Evolutionary conservation across 2,797 vertebrate species (phyloP), one percentile per base, ranked within the genome.

Genomic region (Okamejei kenojei): DNA sequence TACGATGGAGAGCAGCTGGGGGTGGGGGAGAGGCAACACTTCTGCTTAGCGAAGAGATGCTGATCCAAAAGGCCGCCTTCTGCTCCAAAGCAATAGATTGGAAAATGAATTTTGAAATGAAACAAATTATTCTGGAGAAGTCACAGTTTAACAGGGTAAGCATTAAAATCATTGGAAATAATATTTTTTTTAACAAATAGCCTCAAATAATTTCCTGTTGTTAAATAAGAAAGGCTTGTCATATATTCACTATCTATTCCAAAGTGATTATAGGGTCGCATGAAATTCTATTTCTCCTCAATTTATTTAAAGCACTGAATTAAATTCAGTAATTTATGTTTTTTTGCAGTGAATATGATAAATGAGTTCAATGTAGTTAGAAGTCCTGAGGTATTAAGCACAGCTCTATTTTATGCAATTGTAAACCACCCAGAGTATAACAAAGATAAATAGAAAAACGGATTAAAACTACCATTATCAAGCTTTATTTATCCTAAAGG

Each of bases 391-490:
- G 84, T 88, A 88, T 88, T 88, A 88, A 88, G 63, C 65, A 19
- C 38, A 88, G 63, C 63, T 88, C 63, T 21, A 35, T 88, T 65
- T 88, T 88, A 88, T 35, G n/a, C 63, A 35, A 88, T 68, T 88
- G 61, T 68, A 68, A 68, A 88, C 84, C 32, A 88, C n/a, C 54
- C 23, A 74, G 19, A 74, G 71, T 74, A 88, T 32, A 68, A 35
- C 17, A 68, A 32, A 68, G 61, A 35, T 88, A 35, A 88, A 68
- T 88, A 32, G 84, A 88, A 88, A 74, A 88, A 65, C 21, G 17
- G 84, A 68, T 88, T 88, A 88, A 88, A 88, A 88, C 81, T 61
- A 84, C 84, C 63, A 88, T 63, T 68, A 88, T 32, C 84, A 68
- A 68, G 84, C n/a, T 68, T 88, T 88, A 88, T 68, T 88, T 88